A percentile compares a stretch with the other conserved stretches of the same genome.
Conservation (phyloP, 2,888 invertebrate species). For the Hypomecis punctinalis region DNA sequence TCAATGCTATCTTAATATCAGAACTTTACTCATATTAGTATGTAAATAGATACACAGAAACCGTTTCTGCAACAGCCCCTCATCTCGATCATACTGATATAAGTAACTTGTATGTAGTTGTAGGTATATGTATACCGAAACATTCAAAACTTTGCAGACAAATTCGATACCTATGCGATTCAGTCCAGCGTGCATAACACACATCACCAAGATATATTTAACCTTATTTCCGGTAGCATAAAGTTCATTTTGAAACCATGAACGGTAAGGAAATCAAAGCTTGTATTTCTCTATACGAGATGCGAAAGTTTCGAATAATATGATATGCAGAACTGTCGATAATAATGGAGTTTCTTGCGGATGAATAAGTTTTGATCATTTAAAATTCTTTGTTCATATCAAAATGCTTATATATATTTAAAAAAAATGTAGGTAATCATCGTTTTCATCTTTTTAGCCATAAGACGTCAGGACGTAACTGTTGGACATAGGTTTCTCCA, state of each 20-base stretch:
- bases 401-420: background rate
- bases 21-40: background rate
- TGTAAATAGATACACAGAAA: background rate
- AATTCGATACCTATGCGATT: conserved; percentile 76
- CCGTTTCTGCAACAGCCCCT: conserved; percentile 56
- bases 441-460: too few species aligned
- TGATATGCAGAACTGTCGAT: conserved; percentile 45
- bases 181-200: conserved; percentile 61
- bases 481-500: too few species aligned
- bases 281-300: conserved; percentile 43
- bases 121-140: conserved; percentile 59
- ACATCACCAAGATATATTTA: conserved; percentile 50
- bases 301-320: conserved; percentile 49
- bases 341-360: conserved; percentile 36
- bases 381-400: conserved; percentile 4
- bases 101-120: too few species aligned
- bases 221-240: conserved; percentile 49
- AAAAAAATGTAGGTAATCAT: background rate
- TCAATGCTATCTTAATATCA: background rate
- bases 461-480: too few species aligned
- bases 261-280: conserved; percentile 40
- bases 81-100: conserved; percentile 48
- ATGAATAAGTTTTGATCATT: conserved; percentile 21
- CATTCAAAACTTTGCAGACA: conserved; percentile 84
- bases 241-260: conserved; percentile 36